A percentile compares a stretch with the other conserved stretches of the same genome.
phyloP scores from a whole-genome alignment of 2,797 vertebrate genomes.

The Masticophis lateralis region DNA sequence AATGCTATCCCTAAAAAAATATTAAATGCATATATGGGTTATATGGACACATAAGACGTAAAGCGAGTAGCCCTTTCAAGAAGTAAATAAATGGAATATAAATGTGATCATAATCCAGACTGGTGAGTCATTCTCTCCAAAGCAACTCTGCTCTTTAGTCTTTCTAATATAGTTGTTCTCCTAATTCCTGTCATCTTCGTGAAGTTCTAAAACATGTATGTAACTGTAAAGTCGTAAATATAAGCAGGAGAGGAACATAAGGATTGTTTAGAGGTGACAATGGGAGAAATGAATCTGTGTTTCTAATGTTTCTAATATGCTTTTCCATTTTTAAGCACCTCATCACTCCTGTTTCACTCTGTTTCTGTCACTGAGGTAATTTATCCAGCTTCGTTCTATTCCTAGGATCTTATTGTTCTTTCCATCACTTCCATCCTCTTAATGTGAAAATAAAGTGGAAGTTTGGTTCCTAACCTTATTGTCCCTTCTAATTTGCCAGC shows the following conservation, averaged over 20 bases:
- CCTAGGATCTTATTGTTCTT: slow-evolving; percentile 20
- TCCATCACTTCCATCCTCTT: slow-evolving; percentile 23
- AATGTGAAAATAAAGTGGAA: slow-evolving; percentile 25
- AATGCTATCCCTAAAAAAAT: background rate
- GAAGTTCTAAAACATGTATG: background rate
- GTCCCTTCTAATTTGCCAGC: background rate
- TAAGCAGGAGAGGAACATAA: background rate
- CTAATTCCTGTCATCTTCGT: background rate
- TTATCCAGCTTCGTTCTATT: slow-evolving; percentile 18
- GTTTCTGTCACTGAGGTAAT: slow-evolving; percentile 21
- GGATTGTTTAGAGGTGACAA: background rate
- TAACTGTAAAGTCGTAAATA: background rate
- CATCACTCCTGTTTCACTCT: slow-evolving; percentile 20
- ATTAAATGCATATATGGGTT: background rate
- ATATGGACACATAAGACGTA: background rate
- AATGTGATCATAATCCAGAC: background rate
- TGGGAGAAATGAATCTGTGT: slow-evolving; percentile 2
- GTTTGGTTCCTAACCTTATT: background rate
- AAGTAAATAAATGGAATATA: background rate
- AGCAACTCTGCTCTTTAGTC: background rate
- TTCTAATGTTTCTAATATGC: slow-evolving; percentile 6
- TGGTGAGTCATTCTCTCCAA: background rate
- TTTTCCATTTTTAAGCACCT: slow-evolving; percentile 25
- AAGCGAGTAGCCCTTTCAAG: background rate
- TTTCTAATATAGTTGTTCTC: background rate